Base-by-base conservation (phyloP, 2,888 invertebrate genomes). In the Isotomurus palustris region DNA sequence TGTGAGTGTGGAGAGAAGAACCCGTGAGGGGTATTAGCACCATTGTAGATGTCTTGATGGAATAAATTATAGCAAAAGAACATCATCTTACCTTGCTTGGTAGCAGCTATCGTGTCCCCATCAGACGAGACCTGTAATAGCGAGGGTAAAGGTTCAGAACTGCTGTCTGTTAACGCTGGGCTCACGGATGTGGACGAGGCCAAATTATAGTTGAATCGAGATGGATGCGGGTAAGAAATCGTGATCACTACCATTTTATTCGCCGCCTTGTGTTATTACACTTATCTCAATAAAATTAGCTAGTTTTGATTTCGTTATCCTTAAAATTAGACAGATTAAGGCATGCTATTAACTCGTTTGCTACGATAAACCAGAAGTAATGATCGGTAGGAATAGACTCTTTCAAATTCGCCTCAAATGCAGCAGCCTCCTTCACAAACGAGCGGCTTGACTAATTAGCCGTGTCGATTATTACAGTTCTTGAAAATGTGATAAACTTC, bases 101-200 rank as follows among this genome's bases (percentile, higher is more conserved):
- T 71, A 22, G 69, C 66, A 40, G 71, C 69, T 24, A 71, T 58
- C 49, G 69, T 67, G 60, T 71, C 69, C 19, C 69, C 69, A 60
- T 71, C 69, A 40, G 67, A 58, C 28, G 70, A 71, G 53, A 71
- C 68, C 71, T 71, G 71, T 57, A 71, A 69, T 22, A 69, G 57
- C 66, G 68, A 68, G 67, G 69, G 68, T 52, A 71, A 65, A 51
- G 56, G 68, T 51, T 66, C 65, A 67, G 66, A 66, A 50, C 69
- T 63, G 56, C 61, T 61, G 55, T 71, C 68, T 48, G 68, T 68
- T 44, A 71, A 62, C 51, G 69, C 67, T 17, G 71, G 71, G 60
- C 70, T 70, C 35, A 62, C 68, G 60, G 71, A 71, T 43, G 66
- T 62, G 52, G 71, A 71, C 48, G 71, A 67, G 54, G 69, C 64